These are phyloP conservation scores for Bedellia somnulentella DNA, from an alignment of 2,888 invertebrate species.

Conservation along the genomic window DNA sequence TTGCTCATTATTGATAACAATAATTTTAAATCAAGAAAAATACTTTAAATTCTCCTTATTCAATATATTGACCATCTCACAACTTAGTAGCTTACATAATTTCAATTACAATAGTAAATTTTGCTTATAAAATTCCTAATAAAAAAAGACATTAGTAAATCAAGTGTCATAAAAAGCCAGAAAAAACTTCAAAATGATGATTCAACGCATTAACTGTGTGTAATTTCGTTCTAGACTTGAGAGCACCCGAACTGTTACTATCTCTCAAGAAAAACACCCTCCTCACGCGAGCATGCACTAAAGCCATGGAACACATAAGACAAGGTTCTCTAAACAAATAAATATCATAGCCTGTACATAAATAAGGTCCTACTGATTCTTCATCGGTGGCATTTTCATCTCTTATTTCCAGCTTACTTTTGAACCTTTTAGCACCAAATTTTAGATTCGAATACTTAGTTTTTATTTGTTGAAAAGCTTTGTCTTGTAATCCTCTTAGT, in stretches of 20 bases:
- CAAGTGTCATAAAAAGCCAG: conserved; percentile 61
- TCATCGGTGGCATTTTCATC: conserved; percentile 13
- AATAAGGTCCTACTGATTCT: conserved; percentile 62
- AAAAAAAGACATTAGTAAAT: conserved; percentile 4
- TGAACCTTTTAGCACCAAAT: conserved; percentile 48
- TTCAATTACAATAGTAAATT: too few relatives aligned
- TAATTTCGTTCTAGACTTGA: conserved; percentile 71
- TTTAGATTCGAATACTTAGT: conserved; percentile 25
- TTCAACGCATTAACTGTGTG: conserved; percentile 81
- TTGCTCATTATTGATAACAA: too few relatives aligned
- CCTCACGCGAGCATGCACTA: conserved; percentile 85
- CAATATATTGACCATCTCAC: too few relatives aligned
- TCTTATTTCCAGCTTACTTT: conserved; percentile 22
- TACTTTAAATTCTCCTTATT: too few relatives aligned
- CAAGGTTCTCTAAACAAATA: conserved; percentile 88
- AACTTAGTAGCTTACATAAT: too few relatives aligned
- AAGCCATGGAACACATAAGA: conserved; percentile 93
- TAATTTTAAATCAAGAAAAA: too few relatives aligned
- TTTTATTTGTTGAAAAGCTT: conserved; percentile 28
- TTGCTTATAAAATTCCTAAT: too few relatives aligned
- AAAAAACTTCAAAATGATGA: conserved; percentile 90
- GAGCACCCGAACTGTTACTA: conserved; percentile 64
- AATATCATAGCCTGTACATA: conserved; percentile 86
- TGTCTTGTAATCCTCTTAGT: conserved; percentile 35
- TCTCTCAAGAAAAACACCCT: conserved; percentile 75